Evolutionary conservation across 2,888 invertebrate species (phyloP), one percentile per base, ranked within the genome.

Genomic region (Epicampocera succincta): DNA sequence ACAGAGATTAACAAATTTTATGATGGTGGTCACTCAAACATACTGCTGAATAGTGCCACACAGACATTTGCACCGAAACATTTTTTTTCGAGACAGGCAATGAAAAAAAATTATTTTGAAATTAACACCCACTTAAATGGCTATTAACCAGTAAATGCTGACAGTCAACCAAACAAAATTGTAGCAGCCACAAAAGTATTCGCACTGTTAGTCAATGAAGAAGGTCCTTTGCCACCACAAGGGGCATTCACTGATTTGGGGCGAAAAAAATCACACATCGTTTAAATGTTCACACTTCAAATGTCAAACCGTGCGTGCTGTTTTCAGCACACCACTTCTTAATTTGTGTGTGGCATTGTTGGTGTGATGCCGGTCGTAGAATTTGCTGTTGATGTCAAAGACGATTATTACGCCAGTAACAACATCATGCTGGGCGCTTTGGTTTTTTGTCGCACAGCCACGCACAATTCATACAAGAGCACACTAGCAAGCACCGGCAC

Each of bases 61-160:
- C 17, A 48, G 1, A 19, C 19, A 48, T 25, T 25, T 25, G 8
- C 33, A 40, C 40, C 52, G 12, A 8, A 42, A 56, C 12, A n/a
- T 29, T 54, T 50, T 9, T 38, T 15, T 56, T 4, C 1, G 46
- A n/a, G 11, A 46, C 40, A 52, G 50, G 8, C 48, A 40, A 8
- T 25, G 48, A 71, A 29, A 42, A 38, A 54, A 44, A 46, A 25
- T 68, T 9, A n/a, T 72, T 72, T 44, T 50, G 80, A 84, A 84
- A 84, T 84, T 84, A 84, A 83, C 84, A 85, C 84, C 84, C 85
- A 85, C 84, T 85, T 85, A 84, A 84, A 85, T 77, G 82, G 25
- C 84, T 84, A 85, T 85, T 84, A 85, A 84, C 72, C 80, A 80
- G 77, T 46, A 74, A 72, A 73, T 72, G 52, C 58, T 58, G 78